Evolutionary conservation across 2,113 vertebrate genomes (phyloP), one percentile per base, ranked within the genome.

Genomic region (Rhinolophus sinicus): DNA sequence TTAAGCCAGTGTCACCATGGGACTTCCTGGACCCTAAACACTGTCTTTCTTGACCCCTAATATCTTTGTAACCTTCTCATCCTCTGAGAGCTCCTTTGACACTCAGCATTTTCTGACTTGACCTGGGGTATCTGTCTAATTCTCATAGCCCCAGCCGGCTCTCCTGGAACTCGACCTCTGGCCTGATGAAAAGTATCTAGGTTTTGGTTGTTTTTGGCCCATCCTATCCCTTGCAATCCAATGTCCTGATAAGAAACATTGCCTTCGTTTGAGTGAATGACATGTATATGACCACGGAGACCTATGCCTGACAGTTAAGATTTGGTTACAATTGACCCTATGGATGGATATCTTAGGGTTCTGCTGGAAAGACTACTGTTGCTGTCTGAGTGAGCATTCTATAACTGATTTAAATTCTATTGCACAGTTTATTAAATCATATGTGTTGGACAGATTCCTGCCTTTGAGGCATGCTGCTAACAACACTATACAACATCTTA

Each of bases 361-460:
- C 47, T 30, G 70, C n/a, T 89, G 28, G 40, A 50, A 1, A 40
- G 38, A 65, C 5, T 19, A 33, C 40, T 52, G n/a, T 8, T 69
- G 47, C 70, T 77, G 3, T 81, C 90, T 90, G 82, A 82, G 92
- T 81, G 60, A 95, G 78, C 47, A 67, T 78, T 83, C n/a, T 33
- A 24, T 19, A 82, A 78, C 28, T 88, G 80, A 94, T 83, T 92
- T 93, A 91, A 93, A 91, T 93, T 93, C 85, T 52, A 0, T 73
- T 52, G 24, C 85, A 75, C 22, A 60, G 44, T 88, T 88, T 95
- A 89, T 96, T 85, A 96, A 97, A 80, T 97, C 72, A 60, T 88
- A 85, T n/a, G 33, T 91, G 67, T 88, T 91, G 76, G 90, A 38
- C 38, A 85, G 33, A 56, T 40, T 94, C 64, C 76, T 13, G 24